These are phyloP conservation scores for Meloe dianella DNA, from an alignment of 2,888 invertebrate species.

Conservation along the genomic window DNA sequence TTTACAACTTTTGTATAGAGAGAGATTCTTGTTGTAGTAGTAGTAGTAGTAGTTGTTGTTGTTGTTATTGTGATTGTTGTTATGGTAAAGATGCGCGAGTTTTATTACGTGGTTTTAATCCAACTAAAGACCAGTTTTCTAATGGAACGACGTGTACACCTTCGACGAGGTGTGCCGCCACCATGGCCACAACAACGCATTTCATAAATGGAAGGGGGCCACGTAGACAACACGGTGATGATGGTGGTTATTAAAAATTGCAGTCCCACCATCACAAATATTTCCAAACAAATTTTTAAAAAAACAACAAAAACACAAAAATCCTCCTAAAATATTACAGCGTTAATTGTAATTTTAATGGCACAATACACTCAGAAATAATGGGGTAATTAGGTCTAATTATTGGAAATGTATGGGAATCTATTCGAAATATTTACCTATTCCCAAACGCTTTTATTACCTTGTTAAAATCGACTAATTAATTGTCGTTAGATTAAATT, in stretches of 20 bases:
- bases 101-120: slow-evolving; percentile 44
- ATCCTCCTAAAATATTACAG: not conserved
- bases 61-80: slow-evolving; percentile 4
- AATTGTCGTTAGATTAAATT: too few relatives aligned
- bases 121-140: slow-evolving; percentile 43
- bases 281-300: not conserved
- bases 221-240: slow-evolving; percentile 16
- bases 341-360: too few relatives aligned
- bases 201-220: slow-evolving; percentile 41
- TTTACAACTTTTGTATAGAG: too few relatives aligned
- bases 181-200: slow-evolving; percentile 28
- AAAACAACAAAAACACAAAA: not conserved
- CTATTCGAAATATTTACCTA: too few relatives aligned
- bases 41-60: not conserved
- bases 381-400: too few relatives aligned
- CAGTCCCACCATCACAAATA: slow-evolving; percentile 28
- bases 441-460: too few relatives aligned
- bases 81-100: slow-evolving; percentile 29
- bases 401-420: too few relatives aligned
- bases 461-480: too few relatives aligned
- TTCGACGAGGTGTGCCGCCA: slow-evolving; percentile 47
- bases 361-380: too few relatives aligned
- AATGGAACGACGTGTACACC: slow-evolving; percentile 38
- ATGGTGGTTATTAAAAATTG: slow-evolving; percentile 26
- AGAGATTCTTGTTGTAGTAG: too few relatives aligned